A percentile compares a stretch with the other conserved stretches of the same genome.
These are phyloP conservation scores for Heliconius melpomene DNA, from an alignment of 1,140 invertebrate species.

Conservation along the genomic window DNA sequence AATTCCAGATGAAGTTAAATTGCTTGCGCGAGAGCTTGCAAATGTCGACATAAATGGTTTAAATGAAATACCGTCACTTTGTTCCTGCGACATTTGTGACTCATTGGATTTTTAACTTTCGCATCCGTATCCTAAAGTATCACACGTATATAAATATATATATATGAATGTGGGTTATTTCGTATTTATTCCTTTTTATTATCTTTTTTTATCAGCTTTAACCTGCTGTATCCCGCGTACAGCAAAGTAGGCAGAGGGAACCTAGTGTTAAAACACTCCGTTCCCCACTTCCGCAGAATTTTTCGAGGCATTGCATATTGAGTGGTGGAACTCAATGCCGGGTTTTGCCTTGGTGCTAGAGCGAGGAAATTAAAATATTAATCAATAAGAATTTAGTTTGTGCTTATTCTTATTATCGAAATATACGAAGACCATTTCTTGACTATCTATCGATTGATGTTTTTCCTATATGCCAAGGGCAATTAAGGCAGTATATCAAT, in stretches of 20 bases:
- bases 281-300: too few relatives aligned
- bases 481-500: slow-evolving; percentile 32
- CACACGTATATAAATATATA: neutral
- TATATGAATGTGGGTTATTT: neutral
- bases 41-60: slow-evolving; percentile 7
- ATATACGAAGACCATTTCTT: neutral
- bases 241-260: too few relatives aligned
- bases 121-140: slow-evolving; percentile 25
- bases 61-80: slow-evolving; percentile 4
- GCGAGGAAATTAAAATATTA: too few relatives aligned
- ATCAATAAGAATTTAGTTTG: too few relatives aligned
- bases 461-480: slow-evolving; percentile 44
- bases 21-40: neutral
- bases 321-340: too few relatives aligned
- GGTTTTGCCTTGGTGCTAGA: too few relatives aligned
- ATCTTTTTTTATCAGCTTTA: too few relatives aligned
- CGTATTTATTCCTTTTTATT: neutral
- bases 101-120: slow-evolving; percentile 43
- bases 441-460: slow-evolving; percentile 1
- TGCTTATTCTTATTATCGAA: neutral
- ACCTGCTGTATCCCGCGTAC: too few relatives aligned
- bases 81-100: slow-evolving; percentile 28
- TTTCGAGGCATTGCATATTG: too few relatives aligned
- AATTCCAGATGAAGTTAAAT: neutral
- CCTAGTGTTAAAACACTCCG: too few relatives aligned